Conservation (phyloP, 2,113 vertebrate genomes). For the Galemys pyrenaicus region DNA sequence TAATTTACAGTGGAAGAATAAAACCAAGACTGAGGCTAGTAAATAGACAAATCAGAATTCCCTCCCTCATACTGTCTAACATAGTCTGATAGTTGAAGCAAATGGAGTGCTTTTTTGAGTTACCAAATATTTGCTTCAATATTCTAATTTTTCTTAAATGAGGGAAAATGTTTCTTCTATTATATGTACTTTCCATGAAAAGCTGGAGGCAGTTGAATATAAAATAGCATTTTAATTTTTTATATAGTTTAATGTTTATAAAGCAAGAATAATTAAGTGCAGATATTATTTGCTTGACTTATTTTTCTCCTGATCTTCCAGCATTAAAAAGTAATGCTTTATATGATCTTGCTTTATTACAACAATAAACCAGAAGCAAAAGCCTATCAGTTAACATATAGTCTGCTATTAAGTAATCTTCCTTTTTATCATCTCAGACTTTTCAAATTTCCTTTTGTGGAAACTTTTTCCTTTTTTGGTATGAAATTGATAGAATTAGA, state of each 20-base stretch:
- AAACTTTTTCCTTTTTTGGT: constrained; percentile 20
- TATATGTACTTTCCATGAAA: constrained; percentile 60
- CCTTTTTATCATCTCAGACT: constrained; percentile 65
- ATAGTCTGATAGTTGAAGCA: neutral
- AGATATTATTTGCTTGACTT: constrained; percentile 67
- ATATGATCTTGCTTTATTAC: constrained; percentile 79
- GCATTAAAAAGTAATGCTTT: constrained; percentile 82
- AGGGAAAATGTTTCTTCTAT: neutral
- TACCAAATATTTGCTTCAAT: constrained; percentile 12
- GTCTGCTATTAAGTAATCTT: constrained; percentile 69
- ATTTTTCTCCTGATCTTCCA: constrained; percentile 69
- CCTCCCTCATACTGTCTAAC: neutral
- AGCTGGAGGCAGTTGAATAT: constrained; percentile 62
- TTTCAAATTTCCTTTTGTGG: constrained; percentile 65
- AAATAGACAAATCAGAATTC: neutral
- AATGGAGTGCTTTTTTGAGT: neutral
- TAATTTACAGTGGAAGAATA: neutral
- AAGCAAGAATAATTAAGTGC: constrained; percentile 65
- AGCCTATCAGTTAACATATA: constrained; percentile 73
- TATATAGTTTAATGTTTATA: constrained; percentile 70
- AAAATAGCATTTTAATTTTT: constrained; percentile 80
- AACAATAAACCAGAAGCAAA: constrained; percentile 78
- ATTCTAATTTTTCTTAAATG: constrained; percentile 1
- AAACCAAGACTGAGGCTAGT: neutral
- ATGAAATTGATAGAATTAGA: constrained; percentile 60